phyloP scores from a whole-genome alignment of 1,140 invertebrate genomes.

The Drosophila lini region DNA sequence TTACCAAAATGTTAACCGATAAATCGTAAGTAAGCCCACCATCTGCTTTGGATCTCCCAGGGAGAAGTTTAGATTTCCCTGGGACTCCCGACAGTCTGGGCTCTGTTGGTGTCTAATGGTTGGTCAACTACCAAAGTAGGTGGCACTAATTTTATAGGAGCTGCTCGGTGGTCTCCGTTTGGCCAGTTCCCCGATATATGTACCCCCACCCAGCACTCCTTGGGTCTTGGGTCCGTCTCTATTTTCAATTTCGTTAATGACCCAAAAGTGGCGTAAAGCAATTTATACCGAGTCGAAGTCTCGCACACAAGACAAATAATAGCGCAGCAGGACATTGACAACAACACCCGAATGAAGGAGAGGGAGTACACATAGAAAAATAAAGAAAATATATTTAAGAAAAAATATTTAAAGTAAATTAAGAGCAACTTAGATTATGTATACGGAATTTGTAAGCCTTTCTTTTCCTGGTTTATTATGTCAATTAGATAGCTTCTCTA shows the following conservation, averaged over 20 bases:
- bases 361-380: slow-evolving; percentile 17
- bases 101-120: slow-evolving; percentile 63
- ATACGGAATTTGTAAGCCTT: too few relatives aligned
- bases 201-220: slow-evolving; percentile 31
- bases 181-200: slow-evolving; percentile 3
- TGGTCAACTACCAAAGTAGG: slow-evolving; percentile 69
- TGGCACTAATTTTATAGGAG: slow-evolving; percentile 70
- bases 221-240: slow-evolving; percentile 54
- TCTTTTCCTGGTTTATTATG: background rate
- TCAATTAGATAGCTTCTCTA: accelerated
- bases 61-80: slow-evolving; percentile 1
- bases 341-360: slow-evolving; percentile 62
- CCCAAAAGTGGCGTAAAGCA: slow-evolving; percentile 83
- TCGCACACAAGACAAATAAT: slow-evolving; percentile 82
- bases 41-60: slow-evolving; percentile 6
- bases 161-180: slow-evolving; percentile 40
- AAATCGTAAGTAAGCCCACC: slow-evolving; percentile 16
- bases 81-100: slow-evolving; percentile 20
- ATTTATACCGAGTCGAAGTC: slow-evolving; percentile 65
- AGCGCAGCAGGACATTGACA: slow-evolving; percentile 84
- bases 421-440: background rate
- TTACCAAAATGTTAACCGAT: background rate
- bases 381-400: background rate
- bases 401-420: background rate
- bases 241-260: slow-evolving; percentile 84